phyloP scores from a whole-genome alignment of 23 tunicate species.

The Diplosoma virens region DNA sequence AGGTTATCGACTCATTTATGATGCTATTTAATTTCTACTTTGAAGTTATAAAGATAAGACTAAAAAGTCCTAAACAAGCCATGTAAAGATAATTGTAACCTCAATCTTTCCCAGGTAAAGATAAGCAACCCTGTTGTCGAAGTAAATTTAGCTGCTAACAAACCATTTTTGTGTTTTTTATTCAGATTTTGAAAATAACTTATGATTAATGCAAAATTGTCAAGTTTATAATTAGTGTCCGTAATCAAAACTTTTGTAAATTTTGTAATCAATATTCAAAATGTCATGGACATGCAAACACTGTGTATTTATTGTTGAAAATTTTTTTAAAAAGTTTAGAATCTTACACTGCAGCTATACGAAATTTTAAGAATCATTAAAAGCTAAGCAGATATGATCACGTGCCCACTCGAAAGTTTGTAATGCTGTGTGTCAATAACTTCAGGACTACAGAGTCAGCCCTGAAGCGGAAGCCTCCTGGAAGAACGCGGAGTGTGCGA shows the following conservation, averaged over 20 bases:
- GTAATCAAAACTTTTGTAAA: constrained; percentile 1
- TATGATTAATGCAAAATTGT: no score
- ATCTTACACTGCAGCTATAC: constrained; percentile 4
- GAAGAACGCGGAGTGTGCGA: constrained; percentile 27
- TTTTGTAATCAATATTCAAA: constrained; percentile 7
- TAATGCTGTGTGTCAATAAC: constrained; percentile 17
- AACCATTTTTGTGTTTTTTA: constrained; percentile 9
- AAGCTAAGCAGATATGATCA: constrained; percentile 9
- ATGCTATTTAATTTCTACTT: no score
- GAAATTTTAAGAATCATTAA: constrained; percentile 25
- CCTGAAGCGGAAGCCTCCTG: constrained; percentile 9
- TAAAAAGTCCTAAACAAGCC: no score
- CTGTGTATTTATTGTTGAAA: constrained; percentile 9
- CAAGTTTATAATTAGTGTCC: neutral
- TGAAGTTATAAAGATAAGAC: no score
- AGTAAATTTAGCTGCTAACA: neutral
- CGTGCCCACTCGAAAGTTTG: constrained; percentile 8
- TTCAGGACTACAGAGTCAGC: constrained; percentile 25
- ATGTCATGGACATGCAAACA: constrained; percentile 20
- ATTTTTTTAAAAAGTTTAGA: constrained; percentile 16
- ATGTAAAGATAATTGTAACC: no score
- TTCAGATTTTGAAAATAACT: constrained; percentile 14
- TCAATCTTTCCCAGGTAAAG: no score
- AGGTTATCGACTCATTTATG: no score
- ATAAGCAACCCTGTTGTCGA: no score